Base-by-base conservation (phyloP, 2,797 vertebrate species). In the Danio jaintianensis region DNA sequence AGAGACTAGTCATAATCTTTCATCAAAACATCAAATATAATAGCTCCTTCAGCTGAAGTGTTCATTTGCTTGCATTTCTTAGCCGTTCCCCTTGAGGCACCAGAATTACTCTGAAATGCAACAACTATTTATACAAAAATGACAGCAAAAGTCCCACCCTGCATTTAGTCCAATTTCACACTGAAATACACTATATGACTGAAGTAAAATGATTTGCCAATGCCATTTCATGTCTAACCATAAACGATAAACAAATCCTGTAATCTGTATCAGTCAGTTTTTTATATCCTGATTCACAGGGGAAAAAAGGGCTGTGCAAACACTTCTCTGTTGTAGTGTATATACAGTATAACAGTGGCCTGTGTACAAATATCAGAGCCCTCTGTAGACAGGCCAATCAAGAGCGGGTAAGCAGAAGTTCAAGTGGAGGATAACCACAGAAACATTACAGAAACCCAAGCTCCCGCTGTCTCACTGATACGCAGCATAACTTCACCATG, bases 391-490 rank as follows among this genome's bases (percentile, higher is more conserved):
- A 70, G 52, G 61, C 52, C 66, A 79, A 75, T 58, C 13, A 15
- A 45, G 59, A 68, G 81, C 40, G 56, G 38, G 29, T 75, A 20
- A 72, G 29, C 58, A 72, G 45, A 56, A 72, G 53, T 75, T 75
- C 67, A 80, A 82, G 70, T 67, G 53, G 29, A 73, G 67, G 36
- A 47, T 40, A 85, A 83, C 82, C 72, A 59, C 75, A 80, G 58
- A 78, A 50, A 66, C 42, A 75, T 73, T 62, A 63, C 40, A 22
- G 22, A 40, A 69, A 77, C 76, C 56, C 58, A 42, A 67, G 80
- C 74, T 78, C 81, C 36, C 20, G 59, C 66, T 47, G 59, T 77
- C 63, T 70, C 18, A 4, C 71, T 76, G 66, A 82, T 69, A 67
- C 71, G 73, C 71, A 52, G 53, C 80, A 77, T 68, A 78, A 70